These are phyloP conservation scores for Drosophila trapezifrons DNA, from an alignment of 1,140 invertebrate genomes.

Conservation along the genomic window DNA sequence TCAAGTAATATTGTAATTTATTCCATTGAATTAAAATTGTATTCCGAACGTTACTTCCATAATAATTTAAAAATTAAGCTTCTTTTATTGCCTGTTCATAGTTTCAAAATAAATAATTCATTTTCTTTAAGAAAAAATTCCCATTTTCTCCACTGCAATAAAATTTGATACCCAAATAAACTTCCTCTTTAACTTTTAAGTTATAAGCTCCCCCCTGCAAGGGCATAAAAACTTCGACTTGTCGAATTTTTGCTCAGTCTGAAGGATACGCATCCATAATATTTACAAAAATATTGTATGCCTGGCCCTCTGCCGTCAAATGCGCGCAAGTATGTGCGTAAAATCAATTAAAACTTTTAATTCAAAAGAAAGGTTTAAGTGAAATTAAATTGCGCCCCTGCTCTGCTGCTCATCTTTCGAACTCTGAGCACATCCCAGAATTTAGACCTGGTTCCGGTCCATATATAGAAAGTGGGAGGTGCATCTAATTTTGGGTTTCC, in stretches of 20 bases:
- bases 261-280: constrained; percentile 19
- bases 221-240: constrained; percentile 2
- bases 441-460: background rate
- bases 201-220: background rate
- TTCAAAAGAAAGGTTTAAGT: constrained; percentile 77
- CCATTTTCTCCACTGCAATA: too few species aligned
- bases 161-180: too few species aligned
- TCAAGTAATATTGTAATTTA: too few species aligned
- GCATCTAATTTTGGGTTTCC: constrained; percentile 8
- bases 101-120: background rate
- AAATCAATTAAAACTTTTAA: constrained; percentile 79
- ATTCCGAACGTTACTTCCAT: too few species aligned
- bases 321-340: constrained; percentile 38
- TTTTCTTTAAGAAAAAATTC: background rate
- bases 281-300: constrained; percentile 41
- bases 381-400: constrained; percentile 52
- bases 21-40: too few species aligned
- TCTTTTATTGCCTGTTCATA: too few species aligned
- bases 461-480: background rate
- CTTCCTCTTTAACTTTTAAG: too few species aligned
- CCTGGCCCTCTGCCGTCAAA: constrained; percentile 14
- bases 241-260: background rate
- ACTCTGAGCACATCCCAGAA: background rate
- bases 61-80: too few species aligned
- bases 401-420: constrained; percentile 9